Evolutionary conservation across 1,140 invertebrate genomes (phyloP), one percentile per base, ranked within the genome.

Genomic region (Prorops nasuta): DNA sequence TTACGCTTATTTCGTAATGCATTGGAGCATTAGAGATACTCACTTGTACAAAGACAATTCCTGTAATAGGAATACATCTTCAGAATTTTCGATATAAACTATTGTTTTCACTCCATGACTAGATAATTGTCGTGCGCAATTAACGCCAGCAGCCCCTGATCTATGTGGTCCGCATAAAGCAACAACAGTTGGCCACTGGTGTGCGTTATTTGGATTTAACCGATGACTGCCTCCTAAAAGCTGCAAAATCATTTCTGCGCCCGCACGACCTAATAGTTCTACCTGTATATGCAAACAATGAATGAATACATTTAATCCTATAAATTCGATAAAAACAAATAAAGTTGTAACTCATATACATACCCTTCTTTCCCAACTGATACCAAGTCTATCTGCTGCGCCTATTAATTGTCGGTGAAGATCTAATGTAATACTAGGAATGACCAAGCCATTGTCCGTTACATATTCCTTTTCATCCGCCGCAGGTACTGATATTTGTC

Each of bases 71-170:
- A 64, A 75, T 28, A 79, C 50, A 28, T 77, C 66, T 24, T 74
- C 72, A 0, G 78, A 71, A 56, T 79, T 81, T 54, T 80, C 82
- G n/a, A 86, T 72, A 54, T 84, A 86, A 0, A 91, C 80, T 17
- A 86, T 72, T 0, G 87, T 88, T 46, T 84, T 83, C 0, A 92
- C 85, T 19, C 89, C 90, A 66, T 94, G 91, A 63, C 88, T 86
- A 15, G 88, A 85, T 36, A 95, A 79, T 64, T 93, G 88, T 15
- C 92, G 81, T 44, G 89, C 89, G 52, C 88, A 85, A 38, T 87
- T 83, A 7, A 88, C 84, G 44, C 87, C 89, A 31, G 86, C 82
- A 16, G 89, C 90, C 53, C 90, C 89, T 35, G 79, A 72, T 63
- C 80, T 70, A 62, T 89, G 83, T 3, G 83, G 77, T 3, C 86